These are phyloP conservation scores for Drymonia ruficornis DNA, from an alignment of 2,888 invertebrate genomes.

Conservation along the genomic window DNA sequence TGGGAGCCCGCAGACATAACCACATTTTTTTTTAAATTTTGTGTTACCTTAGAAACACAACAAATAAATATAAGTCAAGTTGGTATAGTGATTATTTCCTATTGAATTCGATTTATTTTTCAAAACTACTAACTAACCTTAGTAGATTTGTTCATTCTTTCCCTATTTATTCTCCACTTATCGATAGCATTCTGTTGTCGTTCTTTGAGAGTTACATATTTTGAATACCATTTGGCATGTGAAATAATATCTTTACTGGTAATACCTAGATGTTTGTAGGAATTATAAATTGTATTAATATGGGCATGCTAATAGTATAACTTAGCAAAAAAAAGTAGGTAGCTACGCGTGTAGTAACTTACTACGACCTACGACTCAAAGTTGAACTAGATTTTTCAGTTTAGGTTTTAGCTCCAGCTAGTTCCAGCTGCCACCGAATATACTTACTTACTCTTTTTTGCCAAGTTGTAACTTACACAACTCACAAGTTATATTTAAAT, in stretches of 20 bases:
- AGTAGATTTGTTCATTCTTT: conserved; percentile 44
- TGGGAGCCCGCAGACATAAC: no score
- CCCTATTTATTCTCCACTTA: conserved; percentile 65
- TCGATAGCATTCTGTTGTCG: conserved; percentile 65
- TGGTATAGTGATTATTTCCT: no score
- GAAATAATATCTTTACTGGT: conserved; percentile 47
- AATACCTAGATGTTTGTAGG: conserved; percentile 40
- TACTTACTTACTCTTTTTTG: no score
- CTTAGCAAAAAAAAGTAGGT: no score
- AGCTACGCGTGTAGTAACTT: no score
- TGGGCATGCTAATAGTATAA: no score
- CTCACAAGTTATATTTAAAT: background rate
- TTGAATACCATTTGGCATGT: conserved; percentile 68
- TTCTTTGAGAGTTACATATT: conserved; percentile 60
- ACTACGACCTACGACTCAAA: no score
- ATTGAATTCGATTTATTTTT: background rate
- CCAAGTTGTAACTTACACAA: background rate
- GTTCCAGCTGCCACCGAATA: no score
- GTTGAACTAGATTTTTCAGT: no score
- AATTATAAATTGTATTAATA: background rate
- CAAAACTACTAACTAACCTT: background rate
- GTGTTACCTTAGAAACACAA: background rate
- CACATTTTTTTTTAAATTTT: background rate
- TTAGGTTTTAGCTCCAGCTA: no score
- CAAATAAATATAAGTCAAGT: no score